phyloP scores from a whole-genome alignment of 2,113 vertebrate species.

The Indri indri region DNA sequence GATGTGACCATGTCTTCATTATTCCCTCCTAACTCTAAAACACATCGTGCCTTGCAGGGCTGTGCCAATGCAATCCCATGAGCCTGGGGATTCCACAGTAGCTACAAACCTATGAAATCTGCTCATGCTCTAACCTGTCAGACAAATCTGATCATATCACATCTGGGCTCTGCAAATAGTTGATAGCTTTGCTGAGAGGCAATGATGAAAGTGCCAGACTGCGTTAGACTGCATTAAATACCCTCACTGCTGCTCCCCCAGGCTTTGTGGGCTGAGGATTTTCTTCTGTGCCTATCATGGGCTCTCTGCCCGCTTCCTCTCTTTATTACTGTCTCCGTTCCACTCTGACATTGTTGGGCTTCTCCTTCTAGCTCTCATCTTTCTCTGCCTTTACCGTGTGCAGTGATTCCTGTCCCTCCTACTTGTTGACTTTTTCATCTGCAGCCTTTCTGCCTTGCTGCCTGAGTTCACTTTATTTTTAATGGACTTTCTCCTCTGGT shows the following conservation, averaged over 20 bases:
- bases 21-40: neutral
- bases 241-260: neutral
- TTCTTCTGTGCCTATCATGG: neutral
- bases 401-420: neutral
- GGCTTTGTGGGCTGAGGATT: neutral
- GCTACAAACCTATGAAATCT: neutral
- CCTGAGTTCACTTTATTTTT: slow-evolving; percentile 58
- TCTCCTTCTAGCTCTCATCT: neutral
- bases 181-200: slow-evolving; percentile 31
- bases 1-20: neutral
- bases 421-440: slow-evolving; percentile 40
- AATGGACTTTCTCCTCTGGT: slow-evolving; percentile 55
- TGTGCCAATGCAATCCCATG: neutral
- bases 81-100: slow-evolving; percentile 3
- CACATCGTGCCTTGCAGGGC: neutral
- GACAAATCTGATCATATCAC: slow-evolving; percentile 19
- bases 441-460: slow-evolving; percentile 18
- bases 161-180: neutral
- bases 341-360: neutral
- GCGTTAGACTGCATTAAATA: neutral
- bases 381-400: neutral
- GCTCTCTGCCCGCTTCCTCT: neutral
- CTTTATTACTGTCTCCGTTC: neutral
- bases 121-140: neutral
- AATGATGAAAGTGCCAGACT: slow-evolving; percentile 62